Evolutionary conservation across 1,140 invertebrate species (phyloP), one percentile per base, ranked within the genome.

Genomic region (Gonioctena quinquepunctata): DNA sequence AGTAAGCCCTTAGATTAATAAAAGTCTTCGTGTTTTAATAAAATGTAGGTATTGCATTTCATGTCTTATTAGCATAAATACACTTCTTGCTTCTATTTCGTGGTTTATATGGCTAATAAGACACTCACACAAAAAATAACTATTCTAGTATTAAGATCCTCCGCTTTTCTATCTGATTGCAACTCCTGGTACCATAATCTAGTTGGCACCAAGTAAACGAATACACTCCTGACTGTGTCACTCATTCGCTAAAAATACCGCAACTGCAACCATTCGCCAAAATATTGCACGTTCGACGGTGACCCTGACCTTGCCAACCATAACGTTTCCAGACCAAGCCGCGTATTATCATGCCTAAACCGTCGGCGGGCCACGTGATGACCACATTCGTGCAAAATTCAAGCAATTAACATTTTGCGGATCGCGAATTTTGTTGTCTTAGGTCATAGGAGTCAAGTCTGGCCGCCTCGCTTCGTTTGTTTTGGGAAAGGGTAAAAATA

Each of bases 401-500:
- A 42, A 42, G 33, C 33, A 42, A 42, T 42, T 42, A 42, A 72
- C 66, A 27, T 54, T 74, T 74, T 74, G 72, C 64, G 54, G 63
- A 68, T 69, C 54, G 66, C 66, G 66, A 74, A 74, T 66, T 74
- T 57, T 25, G 73, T 76, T 76, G 69, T 63, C 71, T 54, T 76
- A 76, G 74, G 74, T 76, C 74, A 73, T 70, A 72, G 71, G 27
- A 57, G 74, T 76, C 69, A 73, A 68, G 71, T 71, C 69, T 68
- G 61, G 56, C 23, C 25, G 56, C 19, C 27, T 42, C 33, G 33
- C 56, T 59, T 25, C 21, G 56, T 59, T 59, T 62, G 48, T 75
- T 64, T 70, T 65, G 69, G 71, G 49, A 74, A 73, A 71, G 74
- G 72, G 74, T 77, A 77, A 76, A 77, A 76, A 77, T 76, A 77